phyloP scores from a whole-genome alignment of 1,140 invertebrate species.

The Tachypleus tridentatus region DNA sequence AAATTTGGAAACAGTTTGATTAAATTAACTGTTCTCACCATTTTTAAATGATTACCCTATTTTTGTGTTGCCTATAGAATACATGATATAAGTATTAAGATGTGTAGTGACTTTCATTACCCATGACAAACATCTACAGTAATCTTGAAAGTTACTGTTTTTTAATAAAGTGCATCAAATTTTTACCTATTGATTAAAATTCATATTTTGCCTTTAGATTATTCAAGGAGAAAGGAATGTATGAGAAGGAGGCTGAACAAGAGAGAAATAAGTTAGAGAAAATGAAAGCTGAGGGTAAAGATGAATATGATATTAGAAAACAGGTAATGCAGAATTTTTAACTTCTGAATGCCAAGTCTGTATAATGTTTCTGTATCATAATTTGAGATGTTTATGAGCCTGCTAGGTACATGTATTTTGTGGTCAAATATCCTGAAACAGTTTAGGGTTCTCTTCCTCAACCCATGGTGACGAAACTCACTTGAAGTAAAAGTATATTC shows the following conservation, averaged over 20 bases:
- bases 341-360: background rate
- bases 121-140: too few relatives aligned
- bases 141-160: too few relatives aligned
- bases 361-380: background rate
- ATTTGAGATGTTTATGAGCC: background rate
- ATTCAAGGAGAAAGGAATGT: conserved; percentile 73
- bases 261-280: conserved; percentile 62
- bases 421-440: conserved; percentile 3
- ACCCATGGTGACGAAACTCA: too few relatives aligned
- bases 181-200: background rate
- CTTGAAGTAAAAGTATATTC: too few relatives aligned
- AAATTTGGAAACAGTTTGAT: too few relatives aligned
- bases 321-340: conserved; percentile 38
- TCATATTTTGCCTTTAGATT: conserved; percentile 32
- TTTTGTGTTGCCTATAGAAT: too few relatives aligned
- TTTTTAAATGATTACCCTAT: too few relatives aligned
- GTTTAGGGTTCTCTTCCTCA: background rate
- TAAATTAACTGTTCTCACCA: too few relatives aligned
- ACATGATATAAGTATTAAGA: too few relatives aligned
- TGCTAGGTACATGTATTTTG: background rate
- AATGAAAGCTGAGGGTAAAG: conserved; percentile 58
- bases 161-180: background rate
- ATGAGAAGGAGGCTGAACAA: conserved; percentile 67
- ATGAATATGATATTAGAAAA: conserved; percentile 70
- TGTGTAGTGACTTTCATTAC: too few relatives aligned